These are phyloP conservation scores for Adrianichthys oophorus DNA, from an alignment of 2,797 vertebrate genomes.

Conservation along the genomic window DNA sequence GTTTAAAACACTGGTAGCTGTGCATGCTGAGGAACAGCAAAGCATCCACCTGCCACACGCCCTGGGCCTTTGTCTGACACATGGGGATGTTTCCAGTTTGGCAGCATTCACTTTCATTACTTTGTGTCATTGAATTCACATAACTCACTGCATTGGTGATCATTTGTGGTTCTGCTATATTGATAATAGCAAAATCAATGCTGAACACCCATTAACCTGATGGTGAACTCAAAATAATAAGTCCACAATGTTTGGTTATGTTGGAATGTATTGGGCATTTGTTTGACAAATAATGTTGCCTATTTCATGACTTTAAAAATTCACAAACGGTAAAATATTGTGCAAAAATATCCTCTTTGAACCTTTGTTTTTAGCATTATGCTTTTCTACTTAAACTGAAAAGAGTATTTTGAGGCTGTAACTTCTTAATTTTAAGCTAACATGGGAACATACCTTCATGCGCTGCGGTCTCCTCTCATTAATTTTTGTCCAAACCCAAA, in stretches of 20 bases:
- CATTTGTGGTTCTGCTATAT: slow-evolving; percentile 12
- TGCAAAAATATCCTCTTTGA: slow-evolving; percentile 12
- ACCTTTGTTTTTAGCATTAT: slow-evolving; percentile 19
- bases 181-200: slow-evolving; percentile 54
- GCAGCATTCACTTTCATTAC: slow-evolving; percentile 12
- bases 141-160: slow-evolving; percentile 18
- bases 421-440: background rate
- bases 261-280: no score
- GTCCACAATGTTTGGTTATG: background rate
- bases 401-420: background rate
- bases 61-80: slow-evolving; percentile 57
- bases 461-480: slow-evolving; percentile 43
- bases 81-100: slow-evolving; percentile 18
- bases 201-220: slow-evolving; percentile 33
- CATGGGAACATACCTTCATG: slow-evolving; percentile 67
- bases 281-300: background rate
- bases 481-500: slow-evolving; percentile 47
- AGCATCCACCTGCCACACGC: slow-evolving; percentile 65
- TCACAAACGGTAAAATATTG: background rate
- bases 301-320: slow-evolving; percentile 18
- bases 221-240: slow-evolving; percentile 27
- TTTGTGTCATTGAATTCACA: slow-evolving; percentile 5
- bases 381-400: background rate
- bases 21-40: slow-evolving; percentile 42
- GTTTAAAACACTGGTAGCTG: slow-evolving; percentile 18